Percentiles rank a stretch among this genome's conserved stretches.
phyloP scores from a whole-genome alignment of 2,888 invertebrate species.

The Arge pagana region DNA sequence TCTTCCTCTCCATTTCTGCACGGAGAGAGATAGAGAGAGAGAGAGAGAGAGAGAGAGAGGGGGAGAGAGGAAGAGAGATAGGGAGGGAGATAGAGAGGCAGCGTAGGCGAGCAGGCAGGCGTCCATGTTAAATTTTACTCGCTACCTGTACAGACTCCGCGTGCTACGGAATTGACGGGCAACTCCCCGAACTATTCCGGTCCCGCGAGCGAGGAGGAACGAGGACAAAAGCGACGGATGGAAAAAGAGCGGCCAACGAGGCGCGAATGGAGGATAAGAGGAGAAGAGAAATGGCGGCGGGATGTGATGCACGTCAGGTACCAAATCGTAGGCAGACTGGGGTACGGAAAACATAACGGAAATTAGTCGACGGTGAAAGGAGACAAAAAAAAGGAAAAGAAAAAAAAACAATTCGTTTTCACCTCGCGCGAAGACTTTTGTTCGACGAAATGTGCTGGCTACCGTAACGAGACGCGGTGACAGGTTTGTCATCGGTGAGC shows the following conservation, averaged over 20 bases:
- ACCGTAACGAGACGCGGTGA: constrained; percentile 1
- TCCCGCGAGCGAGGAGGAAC: constrained; percentile 1
- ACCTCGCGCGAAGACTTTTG: background rate
- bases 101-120: constrained; percentile 23
- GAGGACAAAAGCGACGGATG: constrained; percentile 7
- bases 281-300: background rate
- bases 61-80: no score
- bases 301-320: no score
- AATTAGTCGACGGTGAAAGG: constrained; percentile 11
- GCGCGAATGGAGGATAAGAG: constrained; percentile 5
- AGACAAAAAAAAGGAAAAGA: no score
- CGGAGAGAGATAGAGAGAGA: no score
- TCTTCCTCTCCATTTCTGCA: constrained; percentile 34
- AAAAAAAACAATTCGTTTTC: no score
- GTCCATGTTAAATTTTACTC: constrained; percentile 46
- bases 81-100: background rate
- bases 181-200: constrained; percentile 4
- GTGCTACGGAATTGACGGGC: constrained; percentile 15
- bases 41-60: no score
- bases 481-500: background rate
- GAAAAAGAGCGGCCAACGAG: constrained; percentile 2
- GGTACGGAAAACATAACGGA: constrained; percentile 7
- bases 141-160: no score
- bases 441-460: background rate
- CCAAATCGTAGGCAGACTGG: constrained; percentile 7